A percentile compares a stretch with the other conserved stretches of the same genome.
Evolutionary conservation across 2,888 invertebrate species (phyloP).

Genomic region (Dichetophora obliterata): DNA sequence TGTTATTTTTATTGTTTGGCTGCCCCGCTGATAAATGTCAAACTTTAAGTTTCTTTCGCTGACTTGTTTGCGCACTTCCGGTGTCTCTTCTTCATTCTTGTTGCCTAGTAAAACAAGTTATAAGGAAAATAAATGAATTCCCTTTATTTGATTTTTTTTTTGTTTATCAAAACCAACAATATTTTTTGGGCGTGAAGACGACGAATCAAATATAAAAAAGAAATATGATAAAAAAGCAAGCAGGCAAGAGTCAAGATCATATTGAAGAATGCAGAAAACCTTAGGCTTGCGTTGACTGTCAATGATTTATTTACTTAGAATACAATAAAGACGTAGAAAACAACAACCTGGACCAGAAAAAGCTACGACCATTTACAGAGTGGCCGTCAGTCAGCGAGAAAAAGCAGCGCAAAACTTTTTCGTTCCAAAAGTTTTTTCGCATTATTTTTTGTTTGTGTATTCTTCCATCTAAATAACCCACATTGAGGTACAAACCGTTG

Average conservation of each 20-base stretch:
- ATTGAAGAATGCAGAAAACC: not conserved
- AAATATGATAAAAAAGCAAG: no score
- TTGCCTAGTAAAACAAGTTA: not conserved
- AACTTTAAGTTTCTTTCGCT: conserved; percentile 23
- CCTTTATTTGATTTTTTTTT: not conserved
- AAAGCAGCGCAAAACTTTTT: not conserved
- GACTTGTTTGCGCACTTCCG: conserved; percentile 1
- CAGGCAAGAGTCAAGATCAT: no score
- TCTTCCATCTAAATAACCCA: not conserved
- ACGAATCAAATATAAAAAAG: no score
- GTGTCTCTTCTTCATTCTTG: not conserved
- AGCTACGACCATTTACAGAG: not conserved
- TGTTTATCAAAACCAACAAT: not conserved
- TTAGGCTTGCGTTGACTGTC: not conserved
- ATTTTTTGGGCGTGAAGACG: no score
- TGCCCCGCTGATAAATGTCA: conserved; percentile 23
- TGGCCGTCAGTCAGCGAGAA: not conserved
- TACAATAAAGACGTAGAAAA: not conserved
- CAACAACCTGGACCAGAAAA: not conserved
- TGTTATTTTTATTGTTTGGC: not conserved
- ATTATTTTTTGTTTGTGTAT: not conserved
- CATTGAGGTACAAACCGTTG: no score
- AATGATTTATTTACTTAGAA: conserved; percentile 11
- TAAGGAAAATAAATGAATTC: not conserved
- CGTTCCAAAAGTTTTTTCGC: no score